Evolutionary conservation across 2,797 vertebrate species (phyloP).

Genomic region (Falco naumanni): DNA sequence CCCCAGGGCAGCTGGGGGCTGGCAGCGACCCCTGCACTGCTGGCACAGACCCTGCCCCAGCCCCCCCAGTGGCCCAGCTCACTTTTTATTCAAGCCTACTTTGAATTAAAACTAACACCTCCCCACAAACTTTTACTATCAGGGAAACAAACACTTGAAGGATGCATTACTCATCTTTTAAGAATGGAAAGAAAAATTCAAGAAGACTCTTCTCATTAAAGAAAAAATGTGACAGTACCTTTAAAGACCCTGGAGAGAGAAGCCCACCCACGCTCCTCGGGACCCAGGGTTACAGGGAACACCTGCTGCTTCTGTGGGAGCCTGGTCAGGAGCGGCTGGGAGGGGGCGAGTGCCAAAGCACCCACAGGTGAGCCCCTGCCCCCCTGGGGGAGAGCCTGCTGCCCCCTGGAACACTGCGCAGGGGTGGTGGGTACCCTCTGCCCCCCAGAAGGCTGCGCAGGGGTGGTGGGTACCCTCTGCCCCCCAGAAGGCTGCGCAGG

Average conservation of each 20-base stretch:
- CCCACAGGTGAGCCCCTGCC: not conserved
- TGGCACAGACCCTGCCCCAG: fast-evolving
- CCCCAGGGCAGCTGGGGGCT: not conserved
- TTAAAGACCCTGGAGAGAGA: too few relatives aligned
- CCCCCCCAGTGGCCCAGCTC: not conserved
- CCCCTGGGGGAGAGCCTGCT: not conserved
- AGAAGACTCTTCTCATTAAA: too few relatives aligned
- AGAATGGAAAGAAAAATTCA: not conserved
- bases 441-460: not conserved
- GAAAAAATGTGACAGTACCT: not conserved
- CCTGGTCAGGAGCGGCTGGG: not conserved
- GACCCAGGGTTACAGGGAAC: too few relatives aligned
- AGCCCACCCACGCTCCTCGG: not conserved
- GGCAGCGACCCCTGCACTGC: fast-evolving
- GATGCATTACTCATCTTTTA: fast-evolving
- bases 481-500: not conserved
- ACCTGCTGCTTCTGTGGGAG: not conserved
- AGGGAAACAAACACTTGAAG: not conserved
- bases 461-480: too few relatives aligned
- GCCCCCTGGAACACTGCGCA: not conserved
- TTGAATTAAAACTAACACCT: not conserved
- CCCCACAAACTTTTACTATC: not conserved
- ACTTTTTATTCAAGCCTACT: not conserved
- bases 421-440: too few relatives aligned
- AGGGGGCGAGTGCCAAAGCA: fast-evolving